phyloP scores from a whole-genome alignment of 2,113 vertebrate genomes.

The Percopsis transmontana region DNA sequence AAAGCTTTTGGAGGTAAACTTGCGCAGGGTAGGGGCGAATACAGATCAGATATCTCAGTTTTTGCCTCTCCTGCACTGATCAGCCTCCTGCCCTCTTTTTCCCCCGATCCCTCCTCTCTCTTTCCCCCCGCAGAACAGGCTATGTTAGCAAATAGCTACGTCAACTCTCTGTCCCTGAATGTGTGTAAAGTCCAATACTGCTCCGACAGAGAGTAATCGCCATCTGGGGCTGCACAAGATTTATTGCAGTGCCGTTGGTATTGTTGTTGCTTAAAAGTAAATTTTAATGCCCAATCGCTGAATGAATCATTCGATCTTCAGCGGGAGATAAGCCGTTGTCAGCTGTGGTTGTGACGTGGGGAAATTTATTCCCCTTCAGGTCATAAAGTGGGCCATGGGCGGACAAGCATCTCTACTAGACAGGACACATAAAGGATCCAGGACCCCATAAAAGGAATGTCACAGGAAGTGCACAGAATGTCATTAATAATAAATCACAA shows the following conservation, averaged over 20 bases:
- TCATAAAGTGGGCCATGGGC: constrained; percentile 69
- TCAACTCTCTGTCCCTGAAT: constrained; percentile 49
- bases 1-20: constrained; percentile 51
- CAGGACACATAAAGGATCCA: constrained; percentile 73
- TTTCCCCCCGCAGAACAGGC: constrained; percentile 33
- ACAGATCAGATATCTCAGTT: constrained; percentile 55
- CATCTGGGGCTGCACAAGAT: constrained; percentile 43
- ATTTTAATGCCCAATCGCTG: constrained; percentile 67
- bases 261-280: constrained; percentile 72
- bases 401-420: constrained; percentile 67
- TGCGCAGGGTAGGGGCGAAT: constrained; percentile 51
- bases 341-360: constrained; percentile 60
- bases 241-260: constrained; percentile 55
- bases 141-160: constrained; percentile 57
- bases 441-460: constrained; percentile 79
- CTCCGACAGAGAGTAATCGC: constrained; percentile 61
- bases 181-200: constrained; percentile 52
- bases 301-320: constrained; percentile 72
- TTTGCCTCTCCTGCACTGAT: constrained; percentile 30
- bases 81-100: constrained; percentile 35
- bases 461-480: constrained; percentile 76
- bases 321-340: constrained; percentile 68
- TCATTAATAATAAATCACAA: constrained; percentile 82
- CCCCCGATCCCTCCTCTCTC: constrained; percentile 20
- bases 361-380: constrained; percentile 67